These are phyloP conservation scores for Astreopora myriophthalma DNA, from an alignment of 64 coral and sea anemone genomes.

Conservation along the genomic window DNA sequence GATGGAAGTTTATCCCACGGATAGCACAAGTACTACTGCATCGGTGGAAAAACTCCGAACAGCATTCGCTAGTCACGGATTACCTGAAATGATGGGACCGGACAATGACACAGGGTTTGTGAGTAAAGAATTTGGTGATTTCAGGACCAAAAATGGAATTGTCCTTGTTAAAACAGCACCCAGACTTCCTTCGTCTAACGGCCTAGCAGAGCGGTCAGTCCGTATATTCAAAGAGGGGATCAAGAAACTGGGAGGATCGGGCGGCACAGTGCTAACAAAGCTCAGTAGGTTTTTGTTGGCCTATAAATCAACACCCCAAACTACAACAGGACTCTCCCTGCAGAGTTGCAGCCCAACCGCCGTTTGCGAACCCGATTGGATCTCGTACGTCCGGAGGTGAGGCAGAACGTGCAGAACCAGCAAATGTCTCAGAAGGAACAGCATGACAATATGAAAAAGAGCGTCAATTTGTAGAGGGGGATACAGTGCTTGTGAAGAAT, in stretches of 20 bases:
- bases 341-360: too few species aligned
- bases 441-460: not conserved
- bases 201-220: not conserved
- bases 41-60: not conserved
- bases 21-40: not conserved
- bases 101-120: conserved; percentile 47
- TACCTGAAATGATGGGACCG: conserved; percentile 40
- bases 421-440: not conserved
- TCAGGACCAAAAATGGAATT: conserved; percentile 51
- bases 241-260: too few species aligned
- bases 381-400: not conserved
- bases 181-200: not conserved
- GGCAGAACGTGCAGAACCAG: not conserved
- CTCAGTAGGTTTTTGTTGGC: too few species aligned
- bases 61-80: conserved; percentile 35
- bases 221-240: not conserved
- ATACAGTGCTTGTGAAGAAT: not conserved
- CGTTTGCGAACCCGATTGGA: not conserved
- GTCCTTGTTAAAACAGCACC: not conserved
- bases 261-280: not conserved
- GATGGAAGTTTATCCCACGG: conserved; percentile 25
- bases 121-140: conserved; percentile 12
- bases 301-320: too few species aligned
- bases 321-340: too few species aligned
- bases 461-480: not conserved